Evolutionary conservation across 2,797 vertebrate species (phyloP), one percentile per base, ranked within the genome.

Genomic region (Rhinophrynus dorsalis): DNA sequence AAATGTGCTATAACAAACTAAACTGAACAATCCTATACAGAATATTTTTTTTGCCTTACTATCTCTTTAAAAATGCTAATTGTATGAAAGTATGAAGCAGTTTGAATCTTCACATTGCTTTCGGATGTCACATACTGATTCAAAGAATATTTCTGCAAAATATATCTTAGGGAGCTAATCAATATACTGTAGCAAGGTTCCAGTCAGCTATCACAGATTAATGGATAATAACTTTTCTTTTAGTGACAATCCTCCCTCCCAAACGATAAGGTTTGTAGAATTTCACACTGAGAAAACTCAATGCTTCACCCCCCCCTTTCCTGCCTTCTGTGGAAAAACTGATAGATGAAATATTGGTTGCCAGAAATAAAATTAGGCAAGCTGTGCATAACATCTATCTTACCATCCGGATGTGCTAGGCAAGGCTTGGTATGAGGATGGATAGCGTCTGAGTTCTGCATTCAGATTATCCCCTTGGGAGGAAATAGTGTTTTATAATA

Each of bases 21-120:
- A n/a, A n/a, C n/a, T n/a, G n/a, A n/a, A n/a, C n/a, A n/a, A n/a
- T n/a, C n/a, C n/a, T n/a, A n/a, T n/a, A n/a, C n/a, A n/a, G n/a
- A n/a, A n/a, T n/a, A n/a, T n/a, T n/a, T n/a, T n/a, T n/a, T n/a
- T n/a, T n/a, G n/a, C n/a, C n/a, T n/a, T n/a, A n/a, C n/a, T 55
- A 32, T 15, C 51, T 32, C 18, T 33, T 24, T 44, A 17, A 17
- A 32, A n/a, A 35, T 52, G 20, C 12, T 69, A 60, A 69, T 45
- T 61, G 12, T 18, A 61, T 10, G 10, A 42, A 52, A 42, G 12
- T n/a, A 59, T 26, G 8, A 18, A 40, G 10, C 27, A 12, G 20
- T 42, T 23, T 32, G 15, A 15, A 7, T 59, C 1, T 9, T 12
- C 1, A 21, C 26, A 30, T 30, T 7, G n/a, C 29, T 18, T 68